phyloP scores from a whole-genome alignment of 1,140 invertebrate species.

The Neodiprion virginianus region DNA sequence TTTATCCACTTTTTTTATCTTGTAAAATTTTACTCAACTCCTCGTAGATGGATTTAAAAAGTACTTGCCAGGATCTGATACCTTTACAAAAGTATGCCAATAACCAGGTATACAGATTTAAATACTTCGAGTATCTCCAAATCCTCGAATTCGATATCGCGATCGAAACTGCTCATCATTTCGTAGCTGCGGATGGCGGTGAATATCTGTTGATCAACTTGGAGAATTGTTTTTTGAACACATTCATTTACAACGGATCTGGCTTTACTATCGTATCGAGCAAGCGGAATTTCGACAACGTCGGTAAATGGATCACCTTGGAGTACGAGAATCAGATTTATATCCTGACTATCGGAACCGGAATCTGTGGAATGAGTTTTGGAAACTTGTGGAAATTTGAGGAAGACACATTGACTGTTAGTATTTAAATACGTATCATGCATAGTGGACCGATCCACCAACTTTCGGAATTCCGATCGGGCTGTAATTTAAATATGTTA shows the following conservation, averaged over 20 bases:
- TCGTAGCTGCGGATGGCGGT: slow-evolving; percentile 38
- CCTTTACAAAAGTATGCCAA: slow-evolving; percentile 35
- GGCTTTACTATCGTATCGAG: slow-evolving; percentile 32
- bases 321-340: slow-evolving; percentile 40
- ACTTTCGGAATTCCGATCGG: too few species aligned
- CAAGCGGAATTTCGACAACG: slow-evolving; percentile 38
- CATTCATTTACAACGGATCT: slow-evolving; percentile 33
- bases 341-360: slow-evolving; percentile 45
- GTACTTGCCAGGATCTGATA: slow-evolving; percentile 45
- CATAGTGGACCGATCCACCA: too few species aligned
- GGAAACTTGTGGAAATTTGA: slow-evolving; percentile 57
- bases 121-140: slow-evolving; percentile 56
- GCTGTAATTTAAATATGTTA: too few species aligned
- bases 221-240: slow-evolving; percentile 34
- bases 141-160: slow-evolving; percentile 39
- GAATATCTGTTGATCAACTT: slow-evolving; percentile 56
- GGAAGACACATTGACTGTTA: slow-evolving; percentile 39
- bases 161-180: slow-evolving; percentile 49
- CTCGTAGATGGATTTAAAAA: slow-evolving; percentile 44
- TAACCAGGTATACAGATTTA: slow-evolving; percentile 56
- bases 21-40: slow-evolving; percentile 16
- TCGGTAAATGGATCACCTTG: slow-evolving; percentile 47
- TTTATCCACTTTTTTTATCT: neutral
- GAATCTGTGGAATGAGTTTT: slow-evolving; percentile 28
- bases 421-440: slow-evolving; percentile 4